A percentile compares a stretch with the other conserved stretches of the same genome.
These are phyloP conservation scores for Laterallus jamaicensis DNA, from an alignment of 2,113 vertebrate species.

Conservation along the genomic window DNA sequence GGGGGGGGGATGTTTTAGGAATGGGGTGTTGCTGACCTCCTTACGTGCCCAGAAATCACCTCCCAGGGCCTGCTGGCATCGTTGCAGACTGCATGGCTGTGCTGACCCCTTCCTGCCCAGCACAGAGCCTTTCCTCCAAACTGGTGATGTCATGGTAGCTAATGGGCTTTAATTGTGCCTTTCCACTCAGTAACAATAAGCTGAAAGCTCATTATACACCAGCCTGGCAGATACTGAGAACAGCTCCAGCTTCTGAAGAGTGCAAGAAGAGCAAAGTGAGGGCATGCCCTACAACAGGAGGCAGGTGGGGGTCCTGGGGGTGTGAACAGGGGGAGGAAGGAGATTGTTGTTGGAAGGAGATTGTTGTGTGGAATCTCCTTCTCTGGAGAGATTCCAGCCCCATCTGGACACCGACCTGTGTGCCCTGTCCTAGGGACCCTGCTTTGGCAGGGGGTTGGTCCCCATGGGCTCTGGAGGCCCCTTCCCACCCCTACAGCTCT, in stretches of 20 bases:
- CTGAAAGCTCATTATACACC: slow-evolving; percentile 30
- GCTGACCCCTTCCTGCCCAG: neutral
- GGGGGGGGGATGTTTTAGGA: neutral
- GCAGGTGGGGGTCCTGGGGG: neutral
- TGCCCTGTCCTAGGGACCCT: too few relatives aligned
- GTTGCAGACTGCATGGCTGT: neutral
- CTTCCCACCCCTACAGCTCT: too few relatives aligned
- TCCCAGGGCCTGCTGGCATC: neutral
- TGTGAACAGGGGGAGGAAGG: neutral
- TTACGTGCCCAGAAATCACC: neutral
- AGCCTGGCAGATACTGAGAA: neutral
- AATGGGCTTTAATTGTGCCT: slow-evolving; percentile 55
- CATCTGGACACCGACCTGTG: too few relatives aligned
- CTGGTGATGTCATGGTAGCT: slow-evolving; percentile 42
- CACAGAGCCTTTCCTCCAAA: neutral
- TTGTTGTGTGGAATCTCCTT: too few relatives aligned
- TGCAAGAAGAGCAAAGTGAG: rapidly evolving
- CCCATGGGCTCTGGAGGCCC: too few relatives aligned
- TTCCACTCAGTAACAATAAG: neutral
- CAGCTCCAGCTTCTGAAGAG: neutral
- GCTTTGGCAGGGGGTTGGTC: too few relatives aligned
- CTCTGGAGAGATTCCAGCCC: too few relatives aligned
- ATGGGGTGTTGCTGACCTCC: neutral
- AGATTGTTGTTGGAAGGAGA: neutral
- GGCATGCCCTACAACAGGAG: neutral